Percentiles rank a stretch among this genome's conserved stretches.
Conservation (phyloP, 1,140 invertebrate species). For the Nymphalis io region DNA sequence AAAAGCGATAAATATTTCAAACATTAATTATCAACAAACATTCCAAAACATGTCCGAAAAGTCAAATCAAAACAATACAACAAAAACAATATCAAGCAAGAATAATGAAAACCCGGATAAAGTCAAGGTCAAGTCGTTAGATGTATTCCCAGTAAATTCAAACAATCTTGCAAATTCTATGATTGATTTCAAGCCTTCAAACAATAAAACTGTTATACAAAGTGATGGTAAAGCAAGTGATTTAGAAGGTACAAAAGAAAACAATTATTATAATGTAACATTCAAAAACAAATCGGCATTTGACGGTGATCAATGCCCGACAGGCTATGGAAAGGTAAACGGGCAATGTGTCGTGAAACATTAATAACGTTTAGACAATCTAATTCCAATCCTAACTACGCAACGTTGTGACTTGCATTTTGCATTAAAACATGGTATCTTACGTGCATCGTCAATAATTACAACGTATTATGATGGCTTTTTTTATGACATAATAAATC, state of each 20-base stretch:
- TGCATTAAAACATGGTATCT: not conserved
- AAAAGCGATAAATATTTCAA: not conserved
- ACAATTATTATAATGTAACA: constrained; percentile 25
- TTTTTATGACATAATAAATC: not conserved
- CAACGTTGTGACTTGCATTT: not conserved
- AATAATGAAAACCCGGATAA: not conserved
- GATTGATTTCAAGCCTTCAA: not conserved
- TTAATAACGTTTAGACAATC: not conserved
- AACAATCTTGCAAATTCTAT: not conserved
- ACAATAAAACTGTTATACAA: not conserved
- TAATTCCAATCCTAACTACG: not conserved
- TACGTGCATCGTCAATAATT: not conserved
- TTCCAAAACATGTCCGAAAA: not conserved
- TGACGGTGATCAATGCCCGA: constrained; percentile 48
- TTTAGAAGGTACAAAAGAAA: not conserved
- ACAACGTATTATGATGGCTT: not conserved
- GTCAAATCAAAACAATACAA: not conserved
- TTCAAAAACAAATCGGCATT: constrained; percentile 48
- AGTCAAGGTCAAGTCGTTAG: not conserved
- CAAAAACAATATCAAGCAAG: not conserved
- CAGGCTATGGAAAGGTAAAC: constrained; percentile 46
- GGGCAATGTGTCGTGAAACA: constrained; percentile 23
- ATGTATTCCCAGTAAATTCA: constrained; percentile 3
- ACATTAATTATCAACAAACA: not conserved
- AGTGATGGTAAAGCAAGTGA: not conserved